Base-by-base conservation (phyloP, 2,113 vertebrate genomes). In the Urocynchramus pylzowi region DNA sequence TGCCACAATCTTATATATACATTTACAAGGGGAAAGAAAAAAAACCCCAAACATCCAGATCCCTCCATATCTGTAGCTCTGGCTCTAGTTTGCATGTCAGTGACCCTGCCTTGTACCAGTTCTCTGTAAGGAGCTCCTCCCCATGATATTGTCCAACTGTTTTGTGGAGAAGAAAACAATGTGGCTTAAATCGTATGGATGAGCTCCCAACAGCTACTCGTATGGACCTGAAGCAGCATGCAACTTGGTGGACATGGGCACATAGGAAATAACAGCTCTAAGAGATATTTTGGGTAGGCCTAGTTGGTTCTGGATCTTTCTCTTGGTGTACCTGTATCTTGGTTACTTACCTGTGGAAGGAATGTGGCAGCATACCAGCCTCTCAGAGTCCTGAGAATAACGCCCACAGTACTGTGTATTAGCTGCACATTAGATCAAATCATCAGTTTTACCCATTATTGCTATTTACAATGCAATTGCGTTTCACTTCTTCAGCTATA, bases 201-300 rank as follows among this genome's bases (percentile, higher is more conserved):
- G 31, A 74, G 19, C 17, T 57, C 31, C 49, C 16, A 31, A 57
- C 27, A 22, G 13, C 7, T 68, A 26, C 0, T 4, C 1, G 41
- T 21, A 64, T 1, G 9, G 59, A 77, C 31, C 26, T 4, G 47
- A 84, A 65, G 37, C 24, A 77, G 20, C 23, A 65, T 1, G 24
- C 57, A 69, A 61, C 1, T n/a, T n/a, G n/a, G n/a, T n/a, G n/a
- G n/a, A n/a, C n/a, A n/a, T n/a, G 73, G 13, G 2, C 17, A 81
- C 2, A 0, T 0, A 41, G 2, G 37, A 92, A 69, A 1, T 61
- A 86, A 53, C 4, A 59, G 5, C 5, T 23, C 10, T 37, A 60
- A 35, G 8, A 61, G 22, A 77, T 17, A 60, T 18, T 64, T 37
- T 67, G 70, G 11, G 17, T 19, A 84, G 28, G 31, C 27, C 20